Evolutionary conservation across 64 coral and sea anemone species (phyloP).

Genomic region (Dendrophyllia cribrosa): DNA sequence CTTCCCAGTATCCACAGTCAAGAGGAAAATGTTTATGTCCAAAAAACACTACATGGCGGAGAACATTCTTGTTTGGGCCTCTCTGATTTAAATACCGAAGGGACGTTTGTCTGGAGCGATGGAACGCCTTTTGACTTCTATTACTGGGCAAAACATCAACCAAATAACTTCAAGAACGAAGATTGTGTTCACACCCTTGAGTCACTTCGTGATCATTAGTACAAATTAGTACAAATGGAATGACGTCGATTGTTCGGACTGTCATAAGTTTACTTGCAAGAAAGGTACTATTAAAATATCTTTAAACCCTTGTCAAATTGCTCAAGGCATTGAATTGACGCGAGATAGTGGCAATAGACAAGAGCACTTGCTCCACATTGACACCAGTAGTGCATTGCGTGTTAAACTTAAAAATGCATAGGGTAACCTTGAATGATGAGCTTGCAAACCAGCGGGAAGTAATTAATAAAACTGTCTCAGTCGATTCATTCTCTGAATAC

Average conservation of each 20-base stretch:
- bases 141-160: slow-evolving; percentile 35
- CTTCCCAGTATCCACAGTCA: slow-evolving; percentile 35
- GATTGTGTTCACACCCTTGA: slow-evolving; percentile 58
- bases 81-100: slow-evolving; percentile 18
- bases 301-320: no score
- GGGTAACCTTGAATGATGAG: no score
- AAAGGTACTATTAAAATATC: not conserved
- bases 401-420: no score
- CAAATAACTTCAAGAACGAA: not conserved
- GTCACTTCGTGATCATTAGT: not conserved
- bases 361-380: no score
- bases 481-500: no score
- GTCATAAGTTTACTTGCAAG: slow-evolving; percentile 62
- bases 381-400: no score
- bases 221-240: slow-evolving; percentile 58
- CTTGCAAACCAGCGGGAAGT: no score
- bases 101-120: slow-evolving; percentile 27
- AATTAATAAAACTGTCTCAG: no score
- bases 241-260: slow-evolving; percentile 33
- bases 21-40: slow-evolving; percentile 62
- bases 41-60: slow-evolving; percentile 38
- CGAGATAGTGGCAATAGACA: no score
- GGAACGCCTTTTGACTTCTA: slow-evolving; percentile 22
- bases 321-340: no score
- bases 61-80: slow-evolving; percentile 53